Conservation (phyloP, 2,113 vertebrate species). For the Castor canadensis region DNA sequence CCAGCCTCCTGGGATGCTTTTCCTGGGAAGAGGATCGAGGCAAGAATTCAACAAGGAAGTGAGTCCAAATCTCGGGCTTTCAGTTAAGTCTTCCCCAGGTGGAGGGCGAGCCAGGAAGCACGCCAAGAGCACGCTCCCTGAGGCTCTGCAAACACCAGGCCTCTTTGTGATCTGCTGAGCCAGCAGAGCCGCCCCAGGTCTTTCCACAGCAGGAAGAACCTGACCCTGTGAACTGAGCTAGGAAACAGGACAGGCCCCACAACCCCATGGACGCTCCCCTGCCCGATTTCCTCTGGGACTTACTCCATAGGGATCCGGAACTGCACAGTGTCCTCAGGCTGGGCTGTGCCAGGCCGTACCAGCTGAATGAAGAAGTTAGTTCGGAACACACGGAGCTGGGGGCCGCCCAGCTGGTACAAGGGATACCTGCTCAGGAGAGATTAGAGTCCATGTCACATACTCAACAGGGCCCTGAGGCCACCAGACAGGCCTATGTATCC, state of each 20-base stretch:
- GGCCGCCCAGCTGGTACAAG: conserved; percentile 93
- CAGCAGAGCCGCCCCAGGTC: neutral
- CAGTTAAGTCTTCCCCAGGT: neutral
- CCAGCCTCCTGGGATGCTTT: neutral
- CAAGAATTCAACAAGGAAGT: neutral
- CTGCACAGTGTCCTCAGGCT: conserved; percentile 93
- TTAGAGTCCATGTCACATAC: fast-evolving
- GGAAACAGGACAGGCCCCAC: neutral
- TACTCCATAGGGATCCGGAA: conserved; percentile 97
- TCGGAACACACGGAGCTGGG: conserved; percentile 95
- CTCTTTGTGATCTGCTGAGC: neutral
- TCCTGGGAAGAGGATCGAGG: conserved; percentile 7
- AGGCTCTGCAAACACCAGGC: neutral
- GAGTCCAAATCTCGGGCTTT: neutral
- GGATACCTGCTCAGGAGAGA: conserved; percentile 87
- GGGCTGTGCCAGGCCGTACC: conserved; percentile 92
- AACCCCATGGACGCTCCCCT: neutral
- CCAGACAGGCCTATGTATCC: fast-evolving
- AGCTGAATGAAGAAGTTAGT: conserved; percentile 93
- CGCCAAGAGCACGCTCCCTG: neutral
- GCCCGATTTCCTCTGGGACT: conserved; percentile 77
- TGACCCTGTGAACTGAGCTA: neutral
- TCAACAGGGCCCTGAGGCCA: neutral
- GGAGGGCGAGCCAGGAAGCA: conserved; percentile 6
- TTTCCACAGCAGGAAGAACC: neutral